Conservation (phyloP, 2,888 invertebrate species). For the Eilema griseolum region DNA sequence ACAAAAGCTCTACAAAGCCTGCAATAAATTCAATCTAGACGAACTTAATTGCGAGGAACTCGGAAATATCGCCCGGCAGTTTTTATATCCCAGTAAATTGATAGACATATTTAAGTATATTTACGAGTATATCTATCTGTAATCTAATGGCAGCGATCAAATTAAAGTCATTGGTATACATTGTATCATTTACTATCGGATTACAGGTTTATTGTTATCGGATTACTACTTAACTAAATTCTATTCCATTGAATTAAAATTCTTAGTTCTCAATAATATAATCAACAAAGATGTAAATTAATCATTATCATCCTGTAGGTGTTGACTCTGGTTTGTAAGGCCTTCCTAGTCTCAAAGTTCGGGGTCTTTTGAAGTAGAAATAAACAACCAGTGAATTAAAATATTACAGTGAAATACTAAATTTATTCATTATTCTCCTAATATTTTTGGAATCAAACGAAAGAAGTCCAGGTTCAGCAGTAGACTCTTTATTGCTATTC, state of each 20-base stretch:
- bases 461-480: background rate
- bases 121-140: background rate
- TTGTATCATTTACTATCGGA: background rate
- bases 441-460: background rate
- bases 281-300: too few species aligned
- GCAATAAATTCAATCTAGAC: background rate
- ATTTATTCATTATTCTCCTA: background rate
- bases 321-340: background rate
- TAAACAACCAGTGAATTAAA: too few species aligned
- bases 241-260: too few species aligned
- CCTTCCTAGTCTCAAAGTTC: too few species aligned
- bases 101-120: background rate
- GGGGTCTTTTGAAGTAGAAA: too few species aligned
- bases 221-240: background rate
- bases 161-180: background rate
- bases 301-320: too few species aligned
- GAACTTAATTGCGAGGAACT: background rate
- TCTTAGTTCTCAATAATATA: too few species aligned
- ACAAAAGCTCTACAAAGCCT: background rate
- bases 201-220: background rate
- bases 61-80: background rate
- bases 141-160: background rate
- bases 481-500: background rate
- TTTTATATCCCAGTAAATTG: constrained; percentile 5
- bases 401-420: too few species aligned